Evolutionary conservation across 2,113 vertebrate species (phyloP), one percentile per base, ranked within the genome.

Genomic region (Plecotus auritus): DNA sequence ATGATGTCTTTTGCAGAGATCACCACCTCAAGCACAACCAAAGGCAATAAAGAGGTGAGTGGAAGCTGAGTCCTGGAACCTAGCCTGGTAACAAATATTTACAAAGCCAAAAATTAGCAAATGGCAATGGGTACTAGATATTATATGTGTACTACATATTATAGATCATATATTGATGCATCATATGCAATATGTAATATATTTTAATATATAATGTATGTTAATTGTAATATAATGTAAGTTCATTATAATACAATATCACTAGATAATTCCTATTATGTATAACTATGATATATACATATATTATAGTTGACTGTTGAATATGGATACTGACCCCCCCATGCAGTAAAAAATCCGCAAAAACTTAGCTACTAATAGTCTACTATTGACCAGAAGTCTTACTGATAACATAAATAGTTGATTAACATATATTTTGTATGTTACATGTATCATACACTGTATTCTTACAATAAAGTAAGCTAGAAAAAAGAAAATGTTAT

Each of bases 31-130:
- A 9, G 8, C 7, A 26, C 45, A 76, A 42, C 37, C 54, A 18
- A 32, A 30, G 26, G 1, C 61, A 83, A 6, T 1, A n/a, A 74
- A 64, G 7, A 93, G 87, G 92, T 97, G 54, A 97, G 94, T 94
- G 12, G 1, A 49, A 47, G 18, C 37, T 80, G 59, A 77, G 7
- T 20, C 20, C n/a, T 16, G 35, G 54, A 87, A 23, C 56, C 85
- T 26, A 32, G 13, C n/a, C 47, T n/a, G 72, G 72, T 70, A 93
- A 40, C 64, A 67, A n/a, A 83, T 40, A 54, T 37, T 67, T 56
- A 37, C 14, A 40, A 72, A 86, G 30, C 59, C 61, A 87, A 10
- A 42, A 73, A 20, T 16, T 9, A 85, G 49, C 72, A 87, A 45
- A 35, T 7, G 30, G 9, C 9, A n/a, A 54, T 67, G 18, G 54